Base-by-base conservation (phyloP, 1,140 invertebrate species). In the Papilio helenus region DNA sequence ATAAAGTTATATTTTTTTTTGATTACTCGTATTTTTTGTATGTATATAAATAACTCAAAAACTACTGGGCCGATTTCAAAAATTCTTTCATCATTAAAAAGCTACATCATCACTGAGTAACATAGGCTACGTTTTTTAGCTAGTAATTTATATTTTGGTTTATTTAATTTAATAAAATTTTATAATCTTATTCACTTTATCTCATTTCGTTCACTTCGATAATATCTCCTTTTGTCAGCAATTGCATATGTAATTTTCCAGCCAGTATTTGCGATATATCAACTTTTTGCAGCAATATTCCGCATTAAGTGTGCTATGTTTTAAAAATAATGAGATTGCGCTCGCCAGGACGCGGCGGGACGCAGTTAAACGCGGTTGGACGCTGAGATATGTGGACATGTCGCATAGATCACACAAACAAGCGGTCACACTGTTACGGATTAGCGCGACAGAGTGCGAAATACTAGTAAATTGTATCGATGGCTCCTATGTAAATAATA, bases 221-320 rank as follows among this genome's bases (percentile, higher is more conserved):
- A 58, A 58, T 20, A 58, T 58, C 20, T 58, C 4, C 55, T 20
- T 29, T 65, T 29, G 26, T 5, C 10, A 18, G 14, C 16, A 23
- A 55, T 8, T 39, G 4, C 34, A 39, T 39, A 29, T 29, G 34
- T 7, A 8, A 39, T 39, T 58, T 58, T 61, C 61, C 61, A 68
- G 61, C 26, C 12, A 68, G 26, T 34, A 26, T 29, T 34, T 68
- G 5, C 26, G 14, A 87, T 86, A 86, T 86, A 82, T 83, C 80
- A 85, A 82, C 83, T 87, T 88, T 89, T 88, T 88, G 87, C 84
- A 74, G 79, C 81, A 88, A 86, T 85, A 88, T 88, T 84, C 78
- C 84, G 65, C 88, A 85, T 85, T 87, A 85, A 87, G 82, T 83
- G 84, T 65, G 85, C 84, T 86, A 84, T 87, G 87, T 88, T 87